Conservation (phyloP, 2,888 invertebrate genomes). For the Strigamia crassipes region DNA sequence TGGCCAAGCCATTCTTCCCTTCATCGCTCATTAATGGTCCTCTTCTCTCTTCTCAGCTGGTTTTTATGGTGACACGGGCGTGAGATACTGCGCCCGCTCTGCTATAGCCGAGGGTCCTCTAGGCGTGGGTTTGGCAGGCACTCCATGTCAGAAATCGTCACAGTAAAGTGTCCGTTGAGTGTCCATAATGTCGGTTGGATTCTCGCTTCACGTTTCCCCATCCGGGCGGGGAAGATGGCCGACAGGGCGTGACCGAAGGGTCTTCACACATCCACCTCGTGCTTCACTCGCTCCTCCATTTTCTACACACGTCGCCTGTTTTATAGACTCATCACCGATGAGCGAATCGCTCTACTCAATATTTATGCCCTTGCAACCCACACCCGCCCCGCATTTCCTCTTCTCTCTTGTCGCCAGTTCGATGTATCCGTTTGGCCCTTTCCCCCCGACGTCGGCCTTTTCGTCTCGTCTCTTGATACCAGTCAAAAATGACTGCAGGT, state of each 20-base stretch:
- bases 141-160: conserved; percentile 34
- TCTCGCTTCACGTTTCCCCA: conserved; percentile 36
- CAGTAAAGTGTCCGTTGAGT: conserved; percentile 36
- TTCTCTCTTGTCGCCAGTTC: conserved; percentile 21
- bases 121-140: conserved; percentile 21
- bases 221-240: conserved; percentile 27
- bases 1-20: conserved; percentile 8
- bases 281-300: conserved; percentile 16
- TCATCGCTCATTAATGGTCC: conserved; percentile 16
- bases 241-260: conserved; percentile 16
- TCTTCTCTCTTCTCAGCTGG: not conserved
- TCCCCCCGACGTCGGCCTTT: conserved; percentile 1
- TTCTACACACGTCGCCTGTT: conserved; percentile 16
- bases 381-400: conserved; percentile 8
- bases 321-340: conserved; percentile 21
- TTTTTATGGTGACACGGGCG: conserved; percentile 21
- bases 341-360: conserved; percentile 21
- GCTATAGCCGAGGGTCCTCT: conserved; percentile 21
- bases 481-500: conserved; percentile 16
- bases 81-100: conserved; percentile 21
- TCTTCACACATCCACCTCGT: conserved; percentile 21
- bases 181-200: conserved; percentile 41
- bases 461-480: conserved; percentile 1
- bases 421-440: conserved; percentile 16
- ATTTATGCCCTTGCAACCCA: conserved; percentile 14